Evolutionary conservation across 1,140 invertebrate species (phyloP), one percentile per base, ranked within the genome.

Genomic region (Drosophila oshimai): DNA sequence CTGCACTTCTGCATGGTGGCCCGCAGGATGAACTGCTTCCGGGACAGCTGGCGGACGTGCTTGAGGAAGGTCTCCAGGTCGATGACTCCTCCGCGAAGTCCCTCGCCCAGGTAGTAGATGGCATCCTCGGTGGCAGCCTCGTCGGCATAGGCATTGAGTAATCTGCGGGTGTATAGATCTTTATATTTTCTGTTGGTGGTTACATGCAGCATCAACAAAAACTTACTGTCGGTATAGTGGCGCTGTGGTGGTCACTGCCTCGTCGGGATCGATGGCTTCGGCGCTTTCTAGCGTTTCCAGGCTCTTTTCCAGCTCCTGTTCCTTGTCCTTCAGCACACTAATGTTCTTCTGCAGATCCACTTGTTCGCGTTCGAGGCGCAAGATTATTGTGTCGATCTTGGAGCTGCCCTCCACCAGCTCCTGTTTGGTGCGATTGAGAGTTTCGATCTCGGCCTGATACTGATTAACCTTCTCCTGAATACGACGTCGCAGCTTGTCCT

Each of bases 31-130:
- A 99, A 99, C 92, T 99, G 99, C 91, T 96, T 96, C 58, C 98
- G 94, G 1, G 98, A 99, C 42, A 99, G 92, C 67, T 96, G 95
- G 68, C 99, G 95, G 1, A 99, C 97, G 93, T 99, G 97, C 92
- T 99, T 99, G 53, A 99, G 93, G 92, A 99, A 99, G 36, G 96
- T 95, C 87, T 99, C 98, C 74, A 99, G 91, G 92, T 99, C 98
- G 89, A 99, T 97, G 3, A 98, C 96, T 51, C 96, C 96, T 78
- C 96, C 95, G 67, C 98, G 93, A 46, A 99, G 91, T 17, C 97
- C 98, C 92, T 99, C 98, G n/a, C 97, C 98, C 89, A 99, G 95
- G 91, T 98, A 99, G 91, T 99, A 99, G 83, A 99, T 99, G 46
- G 98, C 96, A 94, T 99, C 99, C 93, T 99, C 98, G 42, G 97